Percentiles rank a stretch among this genome's conserved stretches.
Evolutionary conservation across 2,113 vertebrate species (phyloP).

Genomic region (Xenopus laevis): DNA sequence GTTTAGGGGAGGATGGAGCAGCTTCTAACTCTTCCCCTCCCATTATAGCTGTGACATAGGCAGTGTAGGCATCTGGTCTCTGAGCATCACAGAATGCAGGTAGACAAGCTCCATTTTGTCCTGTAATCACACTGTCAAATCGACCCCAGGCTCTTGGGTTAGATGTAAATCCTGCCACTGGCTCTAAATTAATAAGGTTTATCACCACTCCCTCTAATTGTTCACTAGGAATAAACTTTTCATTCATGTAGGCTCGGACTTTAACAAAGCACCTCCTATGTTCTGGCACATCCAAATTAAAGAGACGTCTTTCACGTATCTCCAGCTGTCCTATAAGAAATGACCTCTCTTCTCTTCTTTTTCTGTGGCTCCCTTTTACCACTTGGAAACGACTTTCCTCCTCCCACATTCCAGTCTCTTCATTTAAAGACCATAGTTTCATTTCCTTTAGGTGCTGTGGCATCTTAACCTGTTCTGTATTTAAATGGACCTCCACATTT

Average conservation of each 20-base stretch:
- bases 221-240: constrained; percentile 82
- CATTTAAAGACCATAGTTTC: constrained; percentile 91
- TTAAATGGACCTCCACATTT: constrained; percentile 77
- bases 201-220: constrained; percentile 90
- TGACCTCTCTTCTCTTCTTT: constrained; percentile 84
- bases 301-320: constrained; percentile 87
- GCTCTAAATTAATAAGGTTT: constrained; percentile 87
- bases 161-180: constrained; percentile 78
- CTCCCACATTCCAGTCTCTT: constrained; percentile 87
- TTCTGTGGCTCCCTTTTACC: constrained; percentile 50
- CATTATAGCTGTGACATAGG: constrained; percentile 82
- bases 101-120: constrained; percentile 87
- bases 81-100: constrained; percentile 87
- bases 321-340: constrained; percentile 92
- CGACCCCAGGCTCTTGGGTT: constrained; percentile 94
- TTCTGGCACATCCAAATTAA: constrained; percentile 95
- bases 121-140: constrained; percentile 93
- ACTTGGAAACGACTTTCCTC: constrained; percentile 74
- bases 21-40: constrained; percentile 93
- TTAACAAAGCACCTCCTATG: constrained; percentile 94
- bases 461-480: constrained; percentile 80
- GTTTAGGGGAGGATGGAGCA: constrained; percentile 80
- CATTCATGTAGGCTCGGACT: constrained; percentile 88
- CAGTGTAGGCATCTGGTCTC: constrained; percentile 82
- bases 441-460: constrained; percentile 82